Evolutionary conservation across 1,140 invertebrate genomes (phyloP).

Genomic region (Lineus longissimus): DNA sequence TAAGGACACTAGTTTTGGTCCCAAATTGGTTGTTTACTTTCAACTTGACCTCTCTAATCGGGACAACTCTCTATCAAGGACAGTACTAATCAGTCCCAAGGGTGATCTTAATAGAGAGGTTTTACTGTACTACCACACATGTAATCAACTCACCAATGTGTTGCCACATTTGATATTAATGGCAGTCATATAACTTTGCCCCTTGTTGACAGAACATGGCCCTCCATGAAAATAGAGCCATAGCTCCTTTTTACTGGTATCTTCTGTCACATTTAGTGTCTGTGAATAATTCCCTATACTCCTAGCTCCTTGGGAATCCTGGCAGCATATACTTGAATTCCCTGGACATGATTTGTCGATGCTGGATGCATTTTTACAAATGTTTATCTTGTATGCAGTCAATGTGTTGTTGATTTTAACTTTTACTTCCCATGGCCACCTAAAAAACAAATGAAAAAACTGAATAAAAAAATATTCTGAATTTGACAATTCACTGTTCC

Average conservation of each 20-base stretch:
- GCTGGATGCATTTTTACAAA: conserved; percentile 22
- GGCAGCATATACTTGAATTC: conserved; percentile 23
- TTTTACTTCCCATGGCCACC: too few relatives aligned
- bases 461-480: too few relatives aligned
- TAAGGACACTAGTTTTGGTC: too few relatives aligned
- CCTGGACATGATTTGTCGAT: conserved; percentile 17
- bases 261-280: conserved; percentile 1
- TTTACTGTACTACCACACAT: not conserved
- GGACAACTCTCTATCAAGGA: too few relatives aligned
- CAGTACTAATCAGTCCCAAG: too few relatives aligned
- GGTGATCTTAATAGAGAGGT: too few relatives aligned
- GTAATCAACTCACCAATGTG: conserved; percentile 26
- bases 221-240: conserved; percentile 25
- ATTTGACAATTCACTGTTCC: too few relatives aligned
- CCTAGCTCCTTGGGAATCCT: conserved; percentile 14
- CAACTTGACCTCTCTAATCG: too few relatives aligned
- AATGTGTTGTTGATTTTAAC: too few relatives aligned
- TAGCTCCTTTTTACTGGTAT: conserved; percentile 22
- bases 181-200: conserved; percentile 24
- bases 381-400: conserved; percentile 25
- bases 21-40: too few relatives aligned
- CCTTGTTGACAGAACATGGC: conserved; percentile 19
- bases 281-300: conserved; percentile 25
- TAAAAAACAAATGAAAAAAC: too few relatives aligned
- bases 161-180: conserved; percentile 43